Base-by-base conservation (phyloP, 1,140 invertebrate species). In the Euborellia annulipes region DNA sequence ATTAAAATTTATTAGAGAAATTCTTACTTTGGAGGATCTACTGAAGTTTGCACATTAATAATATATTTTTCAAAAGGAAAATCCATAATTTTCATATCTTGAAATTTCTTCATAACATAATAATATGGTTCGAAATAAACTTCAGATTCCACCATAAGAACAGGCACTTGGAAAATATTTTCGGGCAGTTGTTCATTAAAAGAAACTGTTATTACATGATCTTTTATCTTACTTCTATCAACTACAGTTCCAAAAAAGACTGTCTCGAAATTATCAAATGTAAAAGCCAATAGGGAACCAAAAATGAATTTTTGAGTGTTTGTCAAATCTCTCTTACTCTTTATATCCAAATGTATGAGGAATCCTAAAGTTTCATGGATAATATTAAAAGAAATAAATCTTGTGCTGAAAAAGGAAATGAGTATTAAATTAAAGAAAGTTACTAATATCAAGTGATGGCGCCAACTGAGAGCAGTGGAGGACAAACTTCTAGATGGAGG, bases 281-380 rank as follows among this genome's bases (percentile, higher is more conserved):
- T 79, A 20, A 89, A 69, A 48, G 79, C 72, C 0, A 88, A 52
- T n/a, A 88, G 59, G 0, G 79, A 76, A 1, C 84, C 84, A 60
- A 63, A 75, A 55, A 85, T 69, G 21, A 88, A 70, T 62, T 55
- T 75, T 74, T 0, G 67, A 66, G 27, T 58, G 52, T 6, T 4
- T 27, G 23, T 6, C 11, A 27, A 27, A 27, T 27, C 23, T 6
- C 41, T 59, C 59, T 54, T 57, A 62, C 7, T 51, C 53, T 40
- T 47, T 54, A n/a, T 41, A 11, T 51, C 50, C 45, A 51, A 51
- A 18, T 27, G 17, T 2, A 51, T 27, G 20, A 49, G 3, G 13
- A 49, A 14, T 21, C 50, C 46, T 3, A 49, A 16, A 4, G 9
- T 37, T 2, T 34, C 47, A n/a, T 47, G 46, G n/a, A 40, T n/a